Base-by-base conservation (phyloP, 2,113 vertebrate genomes). In the Phycodurus eques region DNA sequence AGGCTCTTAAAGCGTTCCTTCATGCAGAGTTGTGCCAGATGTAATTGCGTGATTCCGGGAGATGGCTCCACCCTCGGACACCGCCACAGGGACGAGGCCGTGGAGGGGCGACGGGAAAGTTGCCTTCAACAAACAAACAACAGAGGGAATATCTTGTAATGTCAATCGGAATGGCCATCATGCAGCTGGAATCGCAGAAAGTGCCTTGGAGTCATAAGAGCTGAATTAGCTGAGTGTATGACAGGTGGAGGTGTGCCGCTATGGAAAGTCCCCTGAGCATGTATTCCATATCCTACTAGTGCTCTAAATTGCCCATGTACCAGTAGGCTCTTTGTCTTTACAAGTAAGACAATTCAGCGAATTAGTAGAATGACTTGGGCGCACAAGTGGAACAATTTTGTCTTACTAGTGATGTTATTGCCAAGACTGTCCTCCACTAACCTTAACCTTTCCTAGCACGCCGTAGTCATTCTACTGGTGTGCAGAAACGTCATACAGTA, bases 1-100 rank as follows among this genome's bases (percentile, higher is more conserved):
- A 93, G 91, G 84, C 85, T 85, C 80, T 83, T 85, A 86, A 90
- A 92, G 91, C 89, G 82, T 90, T 91, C 88, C 89, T 92, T 90
- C 91, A 92, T 88, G 92, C 89, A 83, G 91, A 90, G 91, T 91
- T 88, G 88, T 90, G 90, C 91, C 91, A 92, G 90, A 93, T 93
- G 92, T 93, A 93, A 93, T 92, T 92, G 90, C 78, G 75, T 90
- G 90, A 85, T 92, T 92, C 83, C 81, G 75, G 65, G 84, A 91
- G 89, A 93, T 90, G 46, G 84, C 85, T 72, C 87, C 87, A 12
- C 88, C 88, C 88, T 77, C 76, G 59, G 71, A 87, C 85, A 83
- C 82, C 80, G 85, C 89, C 85, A 89, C 88, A 91, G 85, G 79
- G 61, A 76, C 9, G 15, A 35, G 15, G 33, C 17, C 17, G 20